Base-by-base conservation (phyloP, 2,797 vertebrate species). In the Onychomys torridus region DNA sequence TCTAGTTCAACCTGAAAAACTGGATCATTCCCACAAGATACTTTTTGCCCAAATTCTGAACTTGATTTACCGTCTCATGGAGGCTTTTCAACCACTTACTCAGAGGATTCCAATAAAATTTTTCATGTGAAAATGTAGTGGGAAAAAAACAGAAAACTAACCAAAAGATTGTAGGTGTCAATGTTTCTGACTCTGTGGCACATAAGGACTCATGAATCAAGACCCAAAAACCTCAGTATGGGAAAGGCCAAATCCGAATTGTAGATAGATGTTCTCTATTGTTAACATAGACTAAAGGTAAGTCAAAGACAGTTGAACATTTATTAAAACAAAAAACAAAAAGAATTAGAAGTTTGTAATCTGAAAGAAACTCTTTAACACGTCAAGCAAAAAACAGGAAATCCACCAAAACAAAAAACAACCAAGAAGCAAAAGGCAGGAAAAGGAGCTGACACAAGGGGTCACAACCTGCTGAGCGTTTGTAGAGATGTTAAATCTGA, bases 121-220 rank as follows among this genome's bases (percentile, higher is more conserved):
- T 81, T 86, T 69, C 34, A 49, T 88, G 25, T 93, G n/a, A 67
- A 97, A 94, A 76, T 73, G 61, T 37, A 83, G 5, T 69, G 73
- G 52, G 79, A n/a, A 69, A 27, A 6, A 94, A 78, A 84, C 77
- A 7, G 67, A 82, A 94, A 93, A 19, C 12, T 55, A 78, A 65
- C 65, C 73, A 55, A 95, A 95, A 96, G 10, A 71, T 55, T 65
- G 1, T 55, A 84, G 25, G 34, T 65, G 7, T 85, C 85, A 65
- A 71, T 91, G 49, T 94, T 49, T 93, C 59, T 29, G 14, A 83
- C 27, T 55, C 46, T 84, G 43, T 21, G 84, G n/a, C 65, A 5
- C 23, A 0, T 77, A 75, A 61, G 6, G 3, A 49, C 16, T 59
- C 75, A 3, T 79, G 29, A 67, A 59, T 73, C 37, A 89, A 90